Base-by-base conservation (phyloP, 1,140 invertebrate species). In the Cydia pomonella region DNA sequence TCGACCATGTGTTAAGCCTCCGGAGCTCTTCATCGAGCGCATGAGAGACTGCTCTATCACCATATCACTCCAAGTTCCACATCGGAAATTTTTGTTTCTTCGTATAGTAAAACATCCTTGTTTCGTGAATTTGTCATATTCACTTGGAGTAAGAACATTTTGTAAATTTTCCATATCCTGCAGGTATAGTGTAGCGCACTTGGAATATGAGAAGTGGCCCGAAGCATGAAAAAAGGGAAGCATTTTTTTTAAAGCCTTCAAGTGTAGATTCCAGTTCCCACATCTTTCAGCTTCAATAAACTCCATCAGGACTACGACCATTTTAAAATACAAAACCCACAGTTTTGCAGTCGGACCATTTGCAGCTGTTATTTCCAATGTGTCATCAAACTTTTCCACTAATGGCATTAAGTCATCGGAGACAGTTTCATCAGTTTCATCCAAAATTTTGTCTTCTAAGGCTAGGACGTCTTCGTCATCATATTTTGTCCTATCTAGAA, bases 181-280 rank as follows among this genome's bases (percentile, higher is more conserved):
- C 25, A 94, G 77, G 77, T 93, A 93, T 7, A 92, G 29, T 21
- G 87, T 84, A 53, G 78, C 82, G 79, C 84, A 92, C 74, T 93
- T 90, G 44, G 84, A 88, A 76, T 80, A 80, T 38, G 53, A 62
- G 63, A 82, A 80, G 74, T 78, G 75, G 64, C 78, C 75, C 73
- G 81, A 77, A 27, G 92, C 90, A 75, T 92, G 89, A 76, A 93
- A 91, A 77, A 88, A 92, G 73, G 89, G 91, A 33, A 93, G 79
- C 89, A 94, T 94, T 80, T 80, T 79, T 80, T 78, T 88, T 41
- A 90, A 74, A 66, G 78, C 23, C 59, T 86, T 82, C 41, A 92
- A 83, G 85, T 92, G 89, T 72, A 83, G 79, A 79, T 87, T 63
- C 89, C 88, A 93, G 83, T 92, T 77, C 29, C 85, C 88, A 78